phyloP scores from a whole-genome alignment of 2,113 vertebrate species.

The Panthera uncia region DNA sequence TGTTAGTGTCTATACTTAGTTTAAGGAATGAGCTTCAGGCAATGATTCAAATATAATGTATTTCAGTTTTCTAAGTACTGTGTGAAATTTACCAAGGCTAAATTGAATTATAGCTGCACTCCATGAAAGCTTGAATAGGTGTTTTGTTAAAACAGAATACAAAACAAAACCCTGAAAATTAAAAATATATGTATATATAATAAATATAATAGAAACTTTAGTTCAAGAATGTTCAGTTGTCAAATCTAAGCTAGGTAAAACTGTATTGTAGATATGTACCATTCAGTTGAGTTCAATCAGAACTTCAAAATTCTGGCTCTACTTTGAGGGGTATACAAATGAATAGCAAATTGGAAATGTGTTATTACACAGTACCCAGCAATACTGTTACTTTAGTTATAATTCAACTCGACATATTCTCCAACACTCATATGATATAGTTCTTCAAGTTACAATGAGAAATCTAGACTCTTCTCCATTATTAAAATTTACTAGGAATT shows the following conservation, averaged over 20 bases:
- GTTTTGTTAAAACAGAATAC: not conserved
- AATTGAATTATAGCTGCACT: not conserved
- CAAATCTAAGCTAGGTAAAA: not conserved
- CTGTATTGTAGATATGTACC: not conserved
- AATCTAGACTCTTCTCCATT: not conserved
- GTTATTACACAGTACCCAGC: not conserved
- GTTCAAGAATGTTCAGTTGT: not conserved
- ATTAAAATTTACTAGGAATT: conserved; percentile 10
- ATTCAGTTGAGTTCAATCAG: not conserved
- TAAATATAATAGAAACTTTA: not conserved
- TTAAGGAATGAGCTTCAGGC: not conserved
- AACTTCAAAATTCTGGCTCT: conserved; percentile 4
- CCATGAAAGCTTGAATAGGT: not conserved
- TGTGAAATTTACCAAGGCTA: not conserved
- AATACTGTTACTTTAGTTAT: not conserved
- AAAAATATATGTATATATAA: not conserved
- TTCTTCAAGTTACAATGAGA: conserved; percentile 3
- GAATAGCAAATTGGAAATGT: not conserved
- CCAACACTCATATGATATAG: not conserved
- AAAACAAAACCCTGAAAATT: not conserved
- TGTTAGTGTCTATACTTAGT: not conserved
- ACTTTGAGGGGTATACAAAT: conserved; percentile 14
- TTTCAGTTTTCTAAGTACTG: not conserved
- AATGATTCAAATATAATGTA: not conserved
- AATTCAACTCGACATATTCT: not conserved